Evolutionary conservation across 2,113 vertebrate genomes (phyloP), one percentile per base, ranked within the genome.

Genomic region (Sylvietta virens): DNA sequence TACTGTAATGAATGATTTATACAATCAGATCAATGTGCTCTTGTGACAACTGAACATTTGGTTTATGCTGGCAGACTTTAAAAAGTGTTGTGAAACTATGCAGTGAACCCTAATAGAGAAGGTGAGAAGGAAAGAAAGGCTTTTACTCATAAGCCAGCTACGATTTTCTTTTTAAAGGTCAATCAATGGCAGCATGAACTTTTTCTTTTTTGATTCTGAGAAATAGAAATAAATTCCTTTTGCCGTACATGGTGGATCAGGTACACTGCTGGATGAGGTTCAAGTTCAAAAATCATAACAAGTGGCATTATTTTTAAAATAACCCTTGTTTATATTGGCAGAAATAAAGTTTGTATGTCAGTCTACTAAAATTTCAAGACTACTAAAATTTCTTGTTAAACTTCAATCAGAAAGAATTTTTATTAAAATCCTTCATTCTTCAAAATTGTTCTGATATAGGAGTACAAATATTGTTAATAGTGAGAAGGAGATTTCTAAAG

Each of bases 91-190:
- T 86, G 72, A 97, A 97, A 66, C 23, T 76, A 73, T 57, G 31
- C 50, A 78, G 27, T 79, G 27, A 88, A 64, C 54, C 30, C 35
- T 85, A 95, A 87, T 93, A 40, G 54, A 94, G 44, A 97, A 97
- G 92, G 77, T 72, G 72, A 67, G 26, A 74, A 37, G 27, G 17
- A 74, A 82, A 74, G 6, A 85, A 93, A 87, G 88, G 54, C 48
- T 96, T 98, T 97, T 97, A 97, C 72, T 71, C 60, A 89, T 95
- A 97, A 97, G 44, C 42, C 92, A 95, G 92, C 33, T 86, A 92
- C 88, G 94, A 97, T 98, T 98, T 97, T 98, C 96, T 97, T 98
- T 96, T 84, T 97, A 97, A 98, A 98, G 98, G 97, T 98, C 96
- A 98, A 91, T 97, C 93, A 98, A 96, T 97, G 97, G 97, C 97